phyloP scores from a whole-genome alignment of 2,888 invertebrate species.

The Agonopterix heracliana region DNA sequence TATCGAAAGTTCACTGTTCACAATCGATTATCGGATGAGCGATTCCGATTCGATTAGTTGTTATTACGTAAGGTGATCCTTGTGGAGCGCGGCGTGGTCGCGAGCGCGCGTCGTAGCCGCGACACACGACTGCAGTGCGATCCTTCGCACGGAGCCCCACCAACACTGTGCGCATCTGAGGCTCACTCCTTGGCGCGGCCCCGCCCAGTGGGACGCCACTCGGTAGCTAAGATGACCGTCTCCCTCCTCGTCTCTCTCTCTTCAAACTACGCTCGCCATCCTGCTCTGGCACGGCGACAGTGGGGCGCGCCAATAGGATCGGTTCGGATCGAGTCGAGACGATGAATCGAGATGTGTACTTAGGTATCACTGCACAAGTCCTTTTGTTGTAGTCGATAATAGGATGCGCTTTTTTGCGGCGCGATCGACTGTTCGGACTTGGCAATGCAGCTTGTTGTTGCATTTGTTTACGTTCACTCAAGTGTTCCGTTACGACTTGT shows the following conservation, averaged over 20 bases:
- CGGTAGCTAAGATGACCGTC: slow-evolving; percentile 72
- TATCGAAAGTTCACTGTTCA: slow-evolving; percentile 59
- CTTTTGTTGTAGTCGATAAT: slow-evolving; percentile 77
- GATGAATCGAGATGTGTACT: slow-evolving; percentile 77
- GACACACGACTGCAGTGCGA: slow-evolving; percentile 76
- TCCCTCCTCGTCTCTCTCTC: slow-evolving; percentile 60
- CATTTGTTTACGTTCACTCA: slow-evolving; percentile 45
- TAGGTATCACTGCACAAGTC: slow-evolving; percentile 75
- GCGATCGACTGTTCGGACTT: slow-evolving; percentile 55
- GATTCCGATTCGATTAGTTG: slow-evolving; percentile 60
- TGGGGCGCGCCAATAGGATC: slow-evolving; percentile 75
- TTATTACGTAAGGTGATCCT: slow-evolving; percentile 67
- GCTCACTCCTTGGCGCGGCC: slow-evolving; percentile 75
- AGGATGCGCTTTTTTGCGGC: slow-evolving; percentile 73
- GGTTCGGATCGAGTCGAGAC: slow-evolving; percentile 74
- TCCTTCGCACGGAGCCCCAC: slow-evolving; percentile 78
- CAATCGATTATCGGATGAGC: slow-evolving; percentile 66
- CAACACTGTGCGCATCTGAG: slow-evolving; percentile 79
- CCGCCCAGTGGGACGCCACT: slow-evolving; percentile 78
- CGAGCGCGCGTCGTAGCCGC: slow-evolving; percentile 67
- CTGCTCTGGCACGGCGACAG: slow-evolving; percentile 65
- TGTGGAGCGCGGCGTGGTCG: slow-evolving; percentile 40
- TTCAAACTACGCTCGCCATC: slow-evolving; percentile 38
- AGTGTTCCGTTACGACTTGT: slow-evolving; percentile 17
- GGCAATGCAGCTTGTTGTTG: slow-evolving; percentile 24